Percentiles rank a stretch among this genome's conserved stretches.
Conservation (phyloP, 2,888 invertebrate genomes). For the Liodrosophila aerea region DNA sequence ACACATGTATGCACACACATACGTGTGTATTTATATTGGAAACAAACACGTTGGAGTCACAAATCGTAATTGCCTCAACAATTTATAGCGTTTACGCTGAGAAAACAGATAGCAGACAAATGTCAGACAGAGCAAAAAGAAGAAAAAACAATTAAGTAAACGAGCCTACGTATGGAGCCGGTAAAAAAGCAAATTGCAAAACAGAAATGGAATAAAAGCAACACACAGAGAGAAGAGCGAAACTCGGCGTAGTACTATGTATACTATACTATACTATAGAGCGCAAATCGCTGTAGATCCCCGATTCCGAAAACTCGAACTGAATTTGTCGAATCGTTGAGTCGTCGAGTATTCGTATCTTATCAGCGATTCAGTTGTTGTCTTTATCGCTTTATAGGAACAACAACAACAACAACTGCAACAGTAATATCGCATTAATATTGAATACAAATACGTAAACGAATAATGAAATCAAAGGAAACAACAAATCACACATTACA, state of each 20-base stretch:
- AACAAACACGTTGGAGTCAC: slow-evolving; percentile 40
- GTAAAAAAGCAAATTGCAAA: slow-evolving; percentile 29
- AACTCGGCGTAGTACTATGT: not conserved
- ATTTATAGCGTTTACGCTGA: slow-evolving; percentile 47
- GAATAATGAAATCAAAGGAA: slow-evolving; percentile 48
- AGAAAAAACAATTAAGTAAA: not conserved
- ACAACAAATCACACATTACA: slow-evolving; percentile 37
- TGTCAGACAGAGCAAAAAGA: slow-evolving; percentile 23
- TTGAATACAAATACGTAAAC: slow-evolving; percentile 19
- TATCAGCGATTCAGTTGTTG: slow-evolving; percentile 60
- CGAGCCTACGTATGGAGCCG: slow-evolving; percentile 48
- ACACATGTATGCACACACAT: slow-evolving; percentile 10
- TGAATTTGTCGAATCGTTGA: slow-evolving; percentile 27
- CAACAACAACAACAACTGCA: slow-evolving; percentile 26
- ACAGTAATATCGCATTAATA: slow-evolving; percentile 33
- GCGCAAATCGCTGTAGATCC: slow-evolving; percentile 29
- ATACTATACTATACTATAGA: too few species aligned
- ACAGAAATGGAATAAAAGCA: slow-evolving; percentile 20
- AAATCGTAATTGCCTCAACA: slow-evolving; percentile 59
- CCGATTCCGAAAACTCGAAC: slow-evolving; percentile 24
- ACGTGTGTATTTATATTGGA: slow-evolving; percentile 16
- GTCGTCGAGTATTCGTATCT: slow-evolving; percentile 48
- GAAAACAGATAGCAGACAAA: slow-evolving; percentile 52
- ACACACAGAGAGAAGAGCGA: slow-evolving; percentile 18
- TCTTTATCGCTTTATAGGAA: slow-evolving; percentile 59